Base-by-base conservation (phyloP, 2,113 vertebrate species). In the Clarias batrachus region DNA sequence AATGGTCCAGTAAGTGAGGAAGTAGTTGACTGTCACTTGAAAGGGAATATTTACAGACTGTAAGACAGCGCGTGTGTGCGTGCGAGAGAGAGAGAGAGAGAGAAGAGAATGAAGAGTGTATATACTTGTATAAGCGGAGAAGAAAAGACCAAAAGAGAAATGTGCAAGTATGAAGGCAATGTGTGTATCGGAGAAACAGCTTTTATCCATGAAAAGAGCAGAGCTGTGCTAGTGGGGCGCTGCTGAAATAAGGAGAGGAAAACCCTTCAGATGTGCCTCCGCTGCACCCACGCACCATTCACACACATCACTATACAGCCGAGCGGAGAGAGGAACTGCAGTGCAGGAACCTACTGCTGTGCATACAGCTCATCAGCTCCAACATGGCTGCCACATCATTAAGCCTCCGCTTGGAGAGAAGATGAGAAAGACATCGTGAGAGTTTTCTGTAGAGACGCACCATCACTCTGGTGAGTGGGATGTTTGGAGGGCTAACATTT, bases 301-400 rank as follows among this genome's bases (percentile, higher is more conserved):
- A 74, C 33, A 74, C 70, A 71, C 66, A 83, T 71, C 82, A 71
- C 48, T 30, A 62, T 84, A 84, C 57, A 84, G 83, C 83, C 33
- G 70, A 84, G 83, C 56, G 17, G 25, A 81, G 74, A 80, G 78
- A 81, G n/a, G 81, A 83, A 82, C 86, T 84, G 84, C 84, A 60
- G 89, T 60, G 81, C 74, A 84, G 81, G 86, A 89, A 84, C 62
- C 84, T 76, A 85, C 81, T 54, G 66, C 86, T 83, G 78, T 48
- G 83, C 21, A 30, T 54, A 70, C 85, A 62, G 81, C 80, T 86
- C 71, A 54, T 74, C 52, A 76, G 79, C 85, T 82, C 89, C 87
- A 88, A 86, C 85, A 88, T 89, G 89, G 86, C 84, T 78, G 89
- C 74, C 86, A 84, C 86, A 87, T 89, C 89, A 88, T 89, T 89